Base-by-base conservation (phyloP, 2,113 vertebrate genomes). In the Pomatorhinus ruficollis region DNA sequence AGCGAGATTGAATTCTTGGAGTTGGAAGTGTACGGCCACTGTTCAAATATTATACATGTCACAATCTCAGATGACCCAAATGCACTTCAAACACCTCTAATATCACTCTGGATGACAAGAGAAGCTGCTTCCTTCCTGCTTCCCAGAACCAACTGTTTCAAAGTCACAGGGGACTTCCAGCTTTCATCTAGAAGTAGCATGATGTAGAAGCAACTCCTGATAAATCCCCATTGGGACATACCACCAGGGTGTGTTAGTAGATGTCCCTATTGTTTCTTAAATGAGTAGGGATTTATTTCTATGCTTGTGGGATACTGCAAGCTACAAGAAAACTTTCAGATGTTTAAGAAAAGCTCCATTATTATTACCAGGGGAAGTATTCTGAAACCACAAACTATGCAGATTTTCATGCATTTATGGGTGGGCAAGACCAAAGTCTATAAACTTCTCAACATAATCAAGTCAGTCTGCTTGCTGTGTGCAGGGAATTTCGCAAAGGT, bases 81-180 rank as follows among this genome's bases (percentile, higher is more conserved):
- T 7, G 40, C 49, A 39, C 14, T 77, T 68, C 25, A 49, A 83
- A 87, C 39, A 78, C 53, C 52, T 87, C 80, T 54, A 37, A 22
- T 25, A 91, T 35, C 1, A 0, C 61, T n/a, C 39, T 44, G 44
- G 44, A 17, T 71, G 68, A 35, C 53, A 95, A 91, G 24, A 68
- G 64, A 87, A 89, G 31, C 69, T 60, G 60, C 12, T 78, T 47
- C 28, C 65, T 68, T 64, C 82, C 64, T 49, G 39, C 52, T 84
- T 88, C 63, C 76, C 68, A 89, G 76, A 94, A 81, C 56, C 1
- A 4, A 53, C 64, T 21, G 8, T 40, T 63, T 83, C 69, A 49
- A 90, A 90, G 80, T 68, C 80, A 89, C 63, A 66, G 42, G 30
- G 44, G 69, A 92, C 57, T 92, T 84, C 8, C 74, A 94, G 81